phyloP scores from a whole-genome alignment of 2,888 invertebrate species.

The Volucella zonaria region DNA sequence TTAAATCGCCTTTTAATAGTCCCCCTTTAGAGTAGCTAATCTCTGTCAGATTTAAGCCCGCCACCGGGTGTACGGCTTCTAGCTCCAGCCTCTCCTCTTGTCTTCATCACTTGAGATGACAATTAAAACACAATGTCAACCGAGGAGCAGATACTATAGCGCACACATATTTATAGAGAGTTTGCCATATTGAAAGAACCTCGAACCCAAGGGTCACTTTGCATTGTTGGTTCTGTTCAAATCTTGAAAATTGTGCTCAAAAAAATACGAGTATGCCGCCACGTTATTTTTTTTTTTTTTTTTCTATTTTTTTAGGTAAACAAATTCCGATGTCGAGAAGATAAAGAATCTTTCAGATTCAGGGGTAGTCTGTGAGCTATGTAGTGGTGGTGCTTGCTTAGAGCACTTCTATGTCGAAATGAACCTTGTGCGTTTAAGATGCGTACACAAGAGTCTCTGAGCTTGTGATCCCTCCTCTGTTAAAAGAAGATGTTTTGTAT shows the following conservation, averaged over 20 bases:
- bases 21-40: slow-evolving; percentile 19
- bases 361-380: not conserved
- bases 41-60: not conserved
- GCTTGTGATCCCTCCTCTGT: not conserved
- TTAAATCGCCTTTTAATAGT: slow-evolving; percentile 29
- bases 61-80: not conserved
- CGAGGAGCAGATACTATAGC: not conserved
- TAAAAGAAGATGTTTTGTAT: not conserved
- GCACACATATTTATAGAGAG: not conserved
- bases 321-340: slow-evolving; percentile 6
- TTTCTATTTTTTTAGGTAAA: slow-evolving; percentile 11
- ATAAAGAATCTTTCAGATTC: slow-evolving; percentile 10
- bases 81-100: not conserved
- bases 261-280: too few species aligned
- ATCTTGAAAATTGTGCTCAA: slow-evolving; percentile 25
- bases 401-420: not conserved
- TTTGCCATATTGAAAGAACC: slow-evolving; percentile 30
- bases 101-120: not conserved
- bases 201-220: slow-evolving; percentile 50
- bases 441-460: not conserved
- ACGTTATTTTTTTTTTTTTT: too few species aligned
- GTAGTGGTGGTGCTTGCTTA: too few species aligned
- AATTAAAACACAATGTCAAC: slow-evolving; percentile 24
- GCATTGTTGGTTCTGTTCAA: slow-evolving; percentile 10
- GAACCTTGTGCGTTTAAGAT: slow-evolving; percentile 6